phyloP scores from a whole-genome alignment of 2,888 invertebrate species.

The Brenthis daphne region DNA sequence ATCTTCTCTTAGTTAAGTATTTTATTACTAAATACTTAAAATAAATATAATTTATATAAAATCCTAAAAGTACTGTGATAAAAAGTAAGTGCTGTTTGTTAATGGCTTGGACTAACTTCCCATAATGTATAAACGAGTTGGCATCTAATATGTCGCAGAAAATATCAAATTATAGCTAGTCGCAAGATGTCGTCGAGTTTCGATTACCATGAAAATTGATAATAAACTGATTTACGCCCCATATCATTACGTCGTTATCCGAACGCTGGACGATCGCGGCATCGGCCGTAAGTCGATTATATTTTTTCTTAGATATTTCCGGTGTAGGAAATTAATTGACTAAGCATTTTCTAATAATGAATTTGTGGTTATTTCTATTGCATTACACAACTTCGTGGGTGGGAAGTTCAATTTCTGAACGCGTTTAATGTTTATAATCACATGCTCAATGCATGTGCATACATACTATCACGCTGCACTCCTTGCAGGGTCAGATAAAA shows the following conservation, averaged over 20 bases:
- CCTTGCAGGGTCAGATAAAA: no score
- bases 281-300: conserved; percentile 1
- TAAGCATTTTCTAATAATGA: no score
- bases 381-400: no score
- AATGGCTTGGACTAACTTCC: not conserved
- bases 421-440: no score
- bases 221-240: conserved; percentile 29
- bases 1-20: no score
- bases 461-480: no score
- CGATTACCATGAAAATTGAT: conserved; percentile 33
- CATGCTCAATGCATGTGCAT: no score
- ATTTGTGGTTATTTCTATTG: no score
- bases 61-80: not conserved
- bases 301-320: conserved; percentile 12
- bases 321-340: not conserved
- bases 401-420: no score
- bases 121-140: conserved; percentile 2
- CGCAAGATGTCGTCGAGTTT: conserved; percentile 18
- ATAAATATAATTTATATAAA: not conserved
- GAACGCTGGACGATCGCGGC: not conserved
- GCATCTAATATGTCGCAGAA: conserved; percentile 22
- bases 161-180: conserved; percentile 25
- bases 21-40: no score
- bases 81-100: not conserved
- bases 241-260: conserved; percentile 27